Conservation (phyloP, 1,140 invertebrate species). For the Penaeus japonicus region DNA sequence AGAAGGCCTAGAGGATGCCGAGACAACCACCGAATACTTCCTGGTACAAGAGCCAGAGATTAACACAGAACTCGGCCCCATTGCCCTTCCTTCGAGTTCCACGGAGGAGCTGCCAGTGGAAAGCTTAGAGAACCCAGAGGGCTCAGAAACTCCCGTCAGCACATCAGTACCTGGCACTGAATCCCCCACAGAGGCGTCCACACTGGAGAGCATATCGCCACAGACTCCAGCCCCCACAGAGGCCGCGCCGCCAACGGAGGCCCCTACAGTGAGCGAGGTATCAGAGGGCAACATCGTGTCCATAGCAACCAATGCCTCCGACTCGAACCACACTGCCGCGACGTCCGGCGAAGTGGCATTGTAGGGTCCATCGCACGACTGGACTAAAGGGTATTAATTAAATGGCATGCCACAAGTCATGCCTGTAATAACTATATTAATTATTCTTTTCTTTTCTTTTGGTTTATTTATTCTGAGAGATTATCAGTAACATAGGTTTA, state of each 20-base stretch:
- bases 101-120: not conserved
- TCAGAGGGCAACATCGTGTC: not conserved
- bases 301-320: not conserved
- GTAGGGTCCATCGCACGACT: slow-evolving; percentile 16
- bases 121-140: not conserved
- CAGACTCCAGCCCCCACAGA: no score
- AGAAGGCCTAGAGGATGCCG: not conserved
- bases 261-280: no score
- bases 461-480: not conserved
- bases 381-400: slow-evolving; percentile 47
- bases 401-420: slow-evolving; percentile 38
- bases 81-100: not conserved
- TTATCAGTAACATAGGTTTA: slow-evolving; percentile 33
- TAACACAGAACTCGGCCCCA: slow-evolving; percentile 20
- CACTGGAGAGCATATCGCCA: no score
- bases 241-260: no score
- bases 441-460: slow-evolving; percentile 30
- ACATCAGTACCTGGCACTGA: no score
- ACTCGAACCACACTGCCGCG: not conserved
- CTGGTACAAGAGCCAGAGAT: not conserved
- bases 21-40: not conserved
- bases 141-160: no score
- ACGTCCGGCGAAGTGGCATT: not conserved
- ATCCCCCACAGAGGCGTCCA: no score
- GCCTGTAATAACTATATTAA: slow-evolving; percentile 35